phyloP scores from a whole-genome alignment of 2,888 invertebrate species.

The Chironomus riparius region DNA sequence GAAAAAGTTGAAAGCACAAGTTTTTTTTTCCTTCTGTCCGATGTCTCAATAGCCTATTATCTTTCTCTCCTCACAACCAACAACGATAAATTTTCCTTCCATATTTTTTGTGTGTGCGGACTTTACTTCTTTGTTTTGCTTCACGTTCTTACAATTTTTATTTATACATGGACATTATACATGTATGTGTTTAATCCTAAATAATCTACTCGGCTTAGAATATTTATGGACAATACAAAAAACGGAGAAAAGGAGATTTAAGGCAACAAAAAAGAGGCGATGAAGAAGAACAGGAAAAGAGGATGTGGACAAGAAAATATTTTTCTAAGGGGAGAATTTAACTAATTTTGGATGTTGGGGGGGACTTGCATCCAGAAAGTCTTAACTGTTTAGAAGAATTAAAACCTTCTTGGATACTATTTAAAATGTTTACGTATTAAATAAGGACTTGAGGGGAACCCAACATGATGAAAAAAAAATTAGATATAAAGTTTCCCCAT shows the following conservation, averaged over 20 bases:
- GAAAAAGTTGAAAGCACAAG: not conserved
- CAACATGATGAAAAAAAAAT: too few relatives aligned
- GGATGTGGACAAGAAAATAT: too few relatives aligned
- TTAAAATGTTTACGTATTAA: too few relatives aligned
- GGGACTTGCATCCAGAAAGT: too few relatives aligned
- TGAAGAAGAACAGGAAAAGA: too few relatives aligned
- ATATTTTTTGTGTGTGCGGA: too few relatives aligned
- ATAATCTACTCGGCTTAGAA: slow-evolving; percentile 14
- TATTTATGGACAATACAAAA: slow-evolving; percentile 18
- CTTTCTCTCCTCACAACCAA: not conserved
- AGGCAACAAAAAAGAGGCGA: not conserved
- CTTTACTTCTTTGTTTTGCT: not conserved
- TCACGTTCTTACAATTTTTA: not conserved
- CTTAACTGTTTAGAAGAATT: too few relatives aligned
- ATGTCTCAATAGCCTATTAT: slow-evolving; percentile 19
- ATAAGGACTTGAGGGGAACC: too few relatives aligned
- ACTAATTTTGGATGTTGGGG: too few relatives aligned
- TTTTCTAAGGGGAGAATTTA: too few relatives aligned
- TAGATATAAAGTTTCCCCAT: too few relatives aligned
- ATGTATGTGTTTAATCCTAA: slow-evolving; percentile 14
- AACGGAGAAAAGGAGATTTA: not conserved
- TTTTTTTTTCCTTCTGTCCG: not conserved
- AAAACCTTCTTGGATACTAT: too few relatives aligned
- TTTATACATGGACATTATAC: not conserved
- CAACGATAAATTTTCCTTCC: slow-evolving; percentile 1